Base-by-base conservation (phyloP, 2,113 vertebrate species). In the Pedionomus torquatus region DNA sequence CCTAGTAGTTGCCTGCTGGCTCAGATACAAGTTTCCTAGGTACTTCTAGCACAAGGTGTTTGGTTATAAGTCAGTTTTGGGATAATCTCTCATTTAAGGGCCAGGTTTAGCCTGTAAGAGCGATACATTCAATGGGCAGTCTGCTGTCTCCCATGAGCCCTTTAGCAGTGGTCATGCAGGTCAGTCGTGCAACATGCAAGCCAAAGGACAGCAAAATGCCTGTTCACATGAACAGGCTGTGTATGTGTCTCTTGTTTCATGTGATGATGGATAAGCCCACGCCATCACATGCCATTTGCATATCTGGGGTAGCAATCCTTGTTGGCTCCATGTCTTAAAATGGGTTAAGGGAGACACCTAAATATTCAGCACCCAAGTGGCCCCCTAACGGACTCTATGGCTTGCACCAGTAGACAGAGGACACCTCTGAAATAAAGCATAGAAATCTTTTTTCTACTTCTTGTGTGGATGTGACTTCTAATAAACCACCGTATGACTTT, bases 211-310 rank as follows among this genome's bases (percentile, higher is more conserved):
- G 46, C 1, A 35, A 43, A n/a, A 17, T 17, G 21, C 46, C 51
- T 0, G 1, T 46, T 41, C 4, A 16, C 31, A 5, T 6, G 6
- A 24, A 10, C 6, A 14, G 61, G 30, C 35, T 35, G 28, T 17
- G 28, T 0, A 1, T 2, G 6, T 0, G 0, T 43, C 58, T 39
- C 43, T 26, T 44, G 52, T 25, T 33, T 71, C 41, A 6, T 3
- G 24, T 10, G 30, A n/a, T 26, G 24, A 82, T 55, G 31, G 43
- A 37, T 21, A 48, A 13, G 10, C 12, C 54, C 23, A 21, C 33
- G 57, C 10, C 24, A 37, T 46, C 24, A 44, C 30, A 17, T 10
- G 9, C 17, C 68, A 17, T 18, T 26, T 41, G 13, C 41, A 7
- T 1, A 17, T 30, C 75, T 9, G 3, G 7, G 28, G 26, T 13